Evolutionary conservation across 2,113 vertebrate genomes (phyloP).

Genomic region (Pangasianodon gigas): DNA sequence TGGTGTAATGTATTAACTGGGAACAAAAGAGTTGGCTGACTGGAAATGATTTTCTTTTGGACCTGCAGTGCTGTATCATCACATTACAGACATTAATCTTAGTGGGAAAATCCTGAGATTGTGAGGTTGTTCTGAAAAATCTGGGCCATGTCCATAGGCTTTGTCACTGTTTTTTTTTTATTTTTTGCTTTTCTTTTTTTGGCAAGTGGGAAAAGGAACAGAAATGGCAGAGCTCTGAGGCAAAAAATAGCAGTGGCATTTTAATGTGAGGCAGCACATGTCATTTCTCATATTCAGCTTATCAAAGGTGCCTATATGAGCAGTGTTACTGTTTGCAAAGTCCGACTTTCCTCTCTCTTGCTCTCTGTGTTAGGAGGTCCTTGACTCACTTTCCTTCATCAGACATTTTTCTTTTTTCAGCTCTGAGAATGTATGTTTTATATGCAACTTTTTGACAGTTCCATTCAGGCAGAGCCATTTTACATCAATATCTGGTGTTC

Average conservation of each 20-base stretch:
- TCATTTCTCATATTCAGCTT: neutral
- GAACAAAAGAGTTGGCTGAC: conserved; percentile 9
- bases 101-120: conserved; percentile 14
- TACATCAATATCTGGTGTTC: neutral
- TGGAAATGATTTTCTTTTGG: conserved; percentile 6
- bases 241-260: neutral
- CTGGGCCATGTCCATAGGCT: conserved; percentile 6
- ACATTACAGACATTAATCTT: conserved; percentile 33
- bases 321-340: neutral
- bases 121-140: conserved; percentile 17
- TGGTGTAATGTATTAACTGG: neutral
- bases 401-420: neutral
- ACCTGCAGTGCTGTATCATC: conserved; percentile 26
- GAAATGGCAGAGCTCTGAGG: neutral
- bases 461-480: neutral
- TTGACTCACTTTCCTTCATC: neutral
- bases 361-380: neutral
- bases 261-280: neutral
- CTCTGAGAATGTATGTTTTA: neutral
- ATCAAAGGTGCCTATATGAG: neutral
- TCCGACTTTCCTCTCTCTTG: neutral
- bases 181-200: neutral
- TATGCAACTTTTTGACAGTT: neutral
- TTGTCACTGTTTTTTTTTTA: neutral
- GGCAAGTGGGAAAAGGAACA: conserved; percentile 9